A percentile compares a stretch with the other conserved stretches of the same genome.
phyloP scores from a whole-genome alignment of 2,888 invertebrate genomes.

The Drosophila nr. perissopoda region DNA sequence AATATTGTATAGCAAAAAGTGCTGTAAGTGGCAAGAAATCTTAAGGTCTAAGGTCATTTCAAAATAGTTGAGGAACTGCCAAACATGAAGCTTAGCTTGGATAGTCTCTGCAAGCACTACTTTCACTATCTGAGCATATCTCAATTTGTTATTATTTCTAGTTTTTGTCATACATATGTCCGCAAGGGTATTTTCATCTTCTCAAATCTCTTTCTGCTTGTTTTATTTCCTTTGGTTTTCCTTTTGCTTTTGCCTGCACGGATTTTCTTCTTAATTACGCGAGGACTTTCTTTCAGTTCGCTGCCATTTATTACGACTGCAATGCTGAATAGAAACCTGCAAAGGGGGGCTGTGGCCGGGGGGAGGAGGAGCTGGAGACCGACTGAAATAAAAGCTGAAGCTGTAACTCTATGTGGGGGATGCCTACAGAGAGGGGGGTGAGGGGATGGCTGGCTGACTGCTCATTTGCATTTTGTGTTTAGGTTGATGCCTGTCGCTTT shows the following conservation, averaged over 20 bases:
- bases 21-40: not conserved
- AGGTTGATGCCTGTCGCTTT: conserved; percentile 40
- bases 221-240: not conserved
- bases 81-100: not conserved
- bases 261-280: conserved; percentile 76
- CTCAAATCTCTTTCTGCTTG: not conserved
- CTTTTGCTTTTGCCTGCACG: conserved; percentile 35
- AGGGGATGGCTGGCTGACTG: conserved; percentile 13
- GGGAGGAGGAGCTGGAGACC: not conserved
- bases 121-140: not conserved
- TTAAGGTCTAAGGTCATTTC: not conserved
- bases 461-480: conserved; percentile 74
- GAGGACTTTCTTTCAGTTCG: conserved; percentile 47
- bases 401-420: too few relatives aligned
- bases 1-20: not conserved
- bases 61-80: not conserved
- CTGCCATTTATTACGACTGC: conserved; percentile 51
- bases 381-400: not conserved
- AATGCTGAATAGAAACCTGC: conserved; percentile 33
- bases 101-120: not conserved
- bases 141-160: not conserved
- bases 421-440: not conserved
- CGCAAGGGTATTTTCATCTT: conserved; percentile 1
- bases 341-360: not conserved
- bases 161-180: too few relatives aligned